These are phyloP conservation scores for Pseudonaja textilis DNA, from an alignment of 2,113 vertebrate genomes.

Conservation along the genomic window DNA sequence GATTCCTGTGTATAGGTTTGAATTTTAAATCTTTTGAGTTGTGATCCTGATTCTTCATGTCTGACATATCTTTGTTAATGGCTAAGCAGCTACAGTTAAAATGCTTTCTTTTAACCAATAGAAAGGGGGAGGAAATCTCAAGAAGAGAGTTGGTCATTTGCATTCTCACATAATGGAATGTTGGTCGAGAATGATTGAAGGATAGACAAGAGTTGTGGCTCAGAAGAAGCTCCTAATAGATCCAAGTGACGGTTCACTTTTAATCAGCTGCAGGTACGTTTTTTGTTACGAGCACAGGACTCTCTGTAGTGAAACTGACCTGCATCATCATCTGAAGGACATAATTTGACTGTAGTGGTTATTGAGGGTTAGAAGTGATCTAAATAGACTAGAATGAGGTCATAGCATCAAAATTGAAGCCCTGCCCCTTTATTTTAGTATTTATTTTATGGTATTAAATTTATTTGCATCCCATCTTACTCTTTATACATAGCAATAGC, in stretches of 20 bases:
- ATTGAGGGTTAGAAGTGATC: neutral
- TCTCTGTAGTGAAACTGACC: neutral
- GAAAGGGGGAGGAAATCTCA: neutral
- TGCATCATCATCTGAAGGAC: neutral
- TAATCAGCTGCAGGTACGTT: neutral
- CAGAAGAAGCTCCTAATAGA: neutral
- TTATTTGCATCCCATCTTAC: neutral
- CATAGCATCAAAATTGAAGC: neutral
- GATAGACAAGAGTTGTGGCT: neutral
- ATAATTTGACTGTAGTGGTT: neutral
- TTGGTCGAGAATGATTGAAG: neutral
- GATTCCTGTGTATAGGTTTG: neutral
- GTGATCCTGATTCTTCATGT: neutral
- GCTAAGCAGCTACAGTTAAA: neutral
- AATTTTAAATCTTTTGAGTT: neutral
- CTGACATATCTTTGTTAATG: neutral
- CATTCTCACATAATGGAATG: neutral
- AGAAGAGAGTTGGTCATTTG: neutral
- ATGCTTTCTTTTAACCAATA: neutral
- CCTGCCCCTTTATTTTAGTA: neutral
- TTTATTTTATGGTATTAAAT: neutral
- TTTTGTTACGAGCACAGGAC: neutral
- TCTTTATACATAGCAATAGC: neutral
- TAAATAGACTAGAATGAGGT: neutral
- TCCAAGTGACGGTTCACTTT: neutral